Percentiles rank a stretch among this genome's conserved stretches.
Conservation (phyloP, 2,113 vertebrate species). For the Marcusenius ussheri region DNA sequence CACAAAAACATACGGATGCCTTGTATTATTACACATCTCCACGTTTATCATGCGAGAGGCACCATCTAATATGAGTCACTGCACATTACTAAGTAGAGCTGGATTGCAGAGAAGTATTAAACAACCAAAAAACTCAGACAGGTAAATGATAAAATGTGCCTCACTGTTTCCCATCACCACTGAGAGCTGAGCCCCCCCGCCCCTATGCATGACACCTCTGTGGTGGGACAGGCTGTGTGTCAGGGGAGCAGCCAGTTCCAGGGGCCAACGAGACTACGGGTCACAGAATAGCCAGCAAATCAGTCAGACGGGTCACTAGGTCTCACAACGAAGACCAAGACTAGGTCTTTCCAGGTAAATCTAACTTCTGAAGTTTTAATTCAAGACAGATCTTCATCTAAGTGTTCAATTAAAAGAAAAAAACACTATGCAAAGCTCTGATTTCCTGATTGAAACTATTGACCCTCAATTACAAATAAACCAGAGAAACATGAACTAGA, state of each 20-base stretch:
- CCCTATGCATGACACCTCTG: too few species aligned
- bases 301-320: neutral
- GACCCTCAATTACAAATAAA: conserved; percentile 21
- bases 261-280: neutral
- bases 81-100: neutral
- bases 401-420: neutral
- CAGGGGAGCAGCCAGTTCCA: neutral
- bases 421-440: neutral
- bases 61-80: neutral
- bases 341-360: neutral
- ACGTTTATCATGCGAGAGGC: neutral
- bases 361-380: neutral
- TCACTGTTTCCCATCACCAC: neutral
- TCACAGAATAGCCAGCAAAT: neutral
- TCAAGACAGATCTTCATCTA: neutral
- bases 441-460: conserved; percentile 13
- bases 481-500: conserved; percentile 13
- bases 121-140: neutral
- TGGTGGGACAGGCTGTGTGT: neutral
- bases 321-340: neutral
- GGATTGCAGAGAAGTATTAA: neutral
- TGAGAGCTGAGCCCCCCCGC: neutral
- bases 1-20: neutral
- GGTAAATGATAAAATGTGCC: neutral
- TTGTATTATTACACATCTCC: neutral